phyloP scores from a whole-genome alignment of 2,888 invertebrate genomes.

The Rhorus exstirpatorius region DNA sequence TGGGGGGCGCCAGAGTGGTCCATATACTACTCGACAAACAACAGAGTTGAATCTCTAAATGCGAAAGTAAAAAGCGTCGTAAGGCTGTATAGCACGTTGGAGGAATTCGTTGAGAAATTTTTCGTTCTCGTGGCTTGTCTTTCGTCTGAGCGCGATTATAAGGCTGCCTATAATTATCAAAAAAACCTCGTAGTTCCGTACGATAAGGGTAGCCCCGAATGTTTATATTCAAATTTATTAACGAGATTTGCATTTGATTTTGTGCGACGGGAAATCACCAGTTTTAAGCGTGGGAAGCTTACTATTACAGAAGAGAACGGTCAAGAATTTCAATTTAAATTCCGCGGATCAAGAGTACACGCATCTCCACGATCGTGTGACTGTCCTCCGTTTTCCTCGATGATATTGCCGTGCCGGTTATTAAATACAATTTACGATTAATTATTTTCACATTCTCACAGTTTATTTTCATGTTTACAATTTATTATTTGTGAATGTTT shows the following conservation, averaged over 20 bases:
- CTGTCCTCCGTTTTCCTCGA: conserved; percentile 40
- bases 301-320: not conserved
- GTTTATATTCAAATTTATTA: not conserved
- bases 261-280: not conserved
- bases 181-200: not conserved
- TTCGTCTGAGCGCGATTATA: not conserved
- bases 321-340: not conserved
- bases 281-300: not conserved
- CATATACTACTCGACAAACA: conserved; percentile 63
- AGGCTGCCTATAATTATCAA: conserved; percentile 7
- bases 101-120: conserved; percentile 52
- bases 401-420: conserved; percentile 59
- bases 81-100: not conserved
- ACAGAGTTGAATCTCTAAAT: too few species aligned
- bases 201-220: not conserved
- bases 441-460: not conserved
- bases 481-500: not conserved
- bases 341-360: conserved; percentile 9
- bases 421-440: not conserved
- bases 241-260: conserved; percentile 1
- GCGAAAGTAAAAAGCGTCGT: conserved; percentile 53
- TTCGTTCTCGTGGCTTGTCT: not conserved
- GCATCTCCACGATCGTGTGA: conserved; percentile 44
- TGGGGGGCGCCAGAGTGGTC: too few species aligned
- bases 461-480: too few species aligned